A percentile compares a stretch with the other conserved stretches of the same genome.
These are phyloP conservation scores for Helicoverpa assulta DNA, from an alignment of 2,888 invertebrate species.

Conservation along the genomic window DNA sequence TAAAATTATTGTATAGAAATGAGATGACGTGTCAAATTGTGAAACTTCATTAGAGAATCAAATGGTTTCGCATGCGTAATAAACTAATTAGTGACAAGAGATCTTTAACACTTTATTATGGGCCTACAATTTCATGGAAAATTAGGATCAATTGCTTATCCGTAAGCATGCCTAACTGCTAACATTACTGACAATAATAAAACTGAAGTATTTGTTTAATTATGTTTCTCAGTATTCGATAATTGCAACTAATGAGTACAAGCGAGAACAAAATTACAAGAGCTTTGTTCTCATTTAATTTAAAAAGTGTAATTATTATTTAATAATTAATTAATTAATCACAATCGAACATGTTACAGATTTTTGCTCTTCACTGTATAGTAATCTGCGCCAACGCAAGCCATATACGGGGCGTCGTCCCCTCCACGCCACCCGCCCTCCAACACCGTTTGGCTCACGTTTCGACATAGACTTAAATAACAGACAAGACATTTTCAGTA, in stretches of 20 bases:
- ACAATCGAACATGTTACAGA: constrained; percentile 16
- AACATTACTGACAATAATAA: no score
- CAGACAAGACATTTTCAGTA: constrained; percentile 38
- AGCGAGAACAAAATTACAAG: neutral
- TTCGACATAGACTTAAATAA: constrained; percentile 75
- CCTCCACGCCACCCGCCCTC: constrained; percentile 76
- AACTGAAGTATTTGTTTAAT: no score
- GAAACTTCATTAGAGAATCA: neutral
- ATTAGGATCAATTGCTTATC: no score
- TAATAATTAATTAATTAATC: neutral
- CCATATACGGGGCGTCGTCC: constrained; percentile 81
- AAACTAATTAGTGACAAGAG: no score
- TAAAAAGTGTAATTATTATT: neutral
- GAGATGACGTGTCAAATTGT: neutral
- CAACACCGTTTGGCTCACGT: constrained; percentile 81
- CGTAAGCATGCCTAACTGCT: no score
- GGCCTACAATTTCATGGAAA: no score
- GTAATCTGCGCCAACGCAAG: constrained; percentile 77
- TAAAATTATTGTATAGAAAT: no score
- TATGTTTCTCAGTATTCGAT: no score
- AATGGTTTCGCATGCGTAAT: no score
- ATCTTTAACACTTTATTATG: no score
- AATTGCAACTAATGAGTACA: neutral
- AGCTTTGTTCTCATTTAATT: neutral
- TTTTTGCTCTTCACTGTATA: constrained; percentile 67